Base-by-base conservation (phyloP, 1,140 invertebrate genomes). In the Proales similis region DNA sequence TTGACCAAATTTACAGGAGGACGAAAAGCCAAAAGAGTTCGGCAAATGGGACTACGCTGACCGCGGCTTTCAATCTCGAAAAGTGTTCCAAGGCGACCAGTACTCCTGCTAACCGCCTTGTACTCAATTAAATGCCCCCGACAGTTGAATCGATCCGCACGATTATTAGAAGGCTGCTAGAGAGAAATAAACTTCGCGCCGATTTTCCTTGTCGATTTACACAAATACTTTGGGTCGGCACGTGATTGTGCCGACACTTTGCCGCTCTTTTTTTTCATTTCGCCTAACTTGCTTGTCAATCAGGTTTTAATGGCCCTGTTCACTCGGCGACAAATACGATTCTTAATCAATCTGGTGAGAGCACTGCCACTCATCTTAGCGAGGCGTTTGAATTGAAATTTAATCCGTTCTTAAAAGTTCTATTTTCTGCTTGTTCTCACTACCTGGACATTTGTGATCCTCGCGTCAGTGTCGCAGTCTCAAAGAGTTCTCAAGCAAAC, bases 41-140 rank as follows among this genome's bases (percentile, higher is more conserved):
- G 36, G 45, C 39, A 57, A 57, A 57, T 57, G 51, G 51, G 51
- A 57, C 14, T 57, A 43, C 45, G 33, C 33, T 24, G 51, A 57
- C 22, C 24, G 45, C 17, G 36, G 36, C 29, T 57, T 57, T 26
- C 33, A 57, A 57, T 14, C 51, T 7, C 39, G 51, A 57, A 57
- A 57, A 27, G 38, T 17, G 17, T 57, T 42, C 32, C 39, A 26
- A 57, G 51, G 51, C 11, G 36, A 36, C 3, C 36, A 57, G n/a
- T 57, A 57, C 32, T 36, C 51, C 7, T 57, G 45, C 45, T 57
- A 42, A 46, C 24, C 33, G 14, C 9, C 14, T 36, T 36, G 9
- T 36, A 36, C 14, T 36, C 9, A 36, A 36, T 36, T 9, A 36
- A 36, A 36, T 36, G 14, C 14, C 14, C n/a, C n/a, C n/a, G n/a